Evolutionary conservation across 2,888 invertebrate species (phyloP), one percentile per base, ranked within the genome.

Genomic region (Melanostoma scalare): DNA sequence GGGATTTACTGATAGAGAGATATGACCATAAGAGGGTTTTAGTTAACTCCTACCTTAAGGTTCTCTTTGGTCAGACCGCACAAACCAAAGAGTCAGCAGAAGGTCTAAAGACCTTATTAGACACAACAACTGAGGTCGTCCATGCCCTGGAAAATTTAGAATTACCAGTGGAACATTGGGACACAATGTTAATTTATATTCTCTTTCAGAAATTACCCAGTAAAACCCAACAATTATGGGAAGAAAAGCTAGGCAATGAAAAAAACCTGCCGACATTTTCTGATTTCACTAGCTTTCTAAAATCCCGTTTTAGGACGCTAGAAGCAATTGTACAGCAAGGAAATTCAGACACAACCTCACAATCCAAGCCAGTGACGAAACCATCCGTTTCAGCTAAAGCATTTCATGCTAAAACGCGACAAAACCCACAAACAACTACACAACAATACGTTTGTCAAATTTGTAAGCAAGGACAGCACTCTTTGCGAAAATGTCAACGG

Each of bases 121-220:
- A 65, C 36, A 53, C 36, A 2, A 36, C 53, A 31, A 53, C 36
- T 33, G 65, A 42, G 3, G 38, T 50, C 10, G 2, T 65, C 1
- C 52, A 65, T 38, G 40, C 65, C 4, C n/a, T 52, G 6, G 65
- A 52, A 2, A 65, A 52, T 33, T 46, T 65, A 33, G 52, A 42
- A 3, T 6, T 52, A 3, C 63, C 63, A 4, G 63, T 40, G 6
- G 30, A 65, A 20, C 20, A 20, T 20, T 20, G 1, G 20, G 1
- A 20, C 20, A 10, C 10, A 10, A 36, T 55, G 3, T 3, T 53
- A 10, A 55, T 55, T 36, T 53, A 36, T 10, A 35, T 53, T 3
- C 9, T 53, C 0, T 63, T 50, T 30, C 38, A 50, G 31, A 50
- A 63, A 48, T n/a, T 50, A 30, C 50, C 50, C 4, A 6, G 8